Evolutionary conservation across 2,113 vertebrate genomes (phyloP), one percentile per base, ranked within the genome.

Genomic region (Hymenochirus boettgeri): DNA sequence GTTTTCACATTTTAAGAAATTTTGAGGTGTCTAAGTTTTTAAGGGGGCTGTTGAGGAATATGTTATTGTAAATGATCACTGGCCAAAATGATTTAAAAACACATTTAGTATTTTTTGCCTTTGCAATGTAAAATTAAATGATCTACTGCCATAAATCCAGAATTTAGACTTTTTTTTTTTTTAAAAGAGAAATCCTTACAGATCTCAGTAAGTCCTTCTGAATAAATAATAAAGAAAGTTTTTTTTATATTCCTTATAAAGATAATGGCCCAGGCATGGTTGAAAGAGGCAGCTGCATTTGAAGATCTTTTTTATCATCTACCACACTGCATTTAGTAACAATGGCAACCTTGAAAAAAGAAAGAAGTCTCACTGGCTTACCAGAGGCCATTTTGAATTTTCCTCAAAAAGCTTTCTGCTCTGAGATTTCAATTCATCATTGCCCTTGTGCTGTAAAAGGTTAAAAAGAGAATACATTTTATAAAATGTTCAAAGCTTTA

Each of bases 171-270:
- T n/a, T n/a, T n/a, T n/a, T n/a, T n/a, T n/a, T n/a, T n/a, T 78
- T 80, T 74, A 77, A 74, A 60, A 72, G 73, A 76, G 75, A 80
- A 75, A 76, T 77, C 76, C 64, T 77, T 77, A 76, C 79, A 73
- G 77, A 74, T 82, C 74, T 79, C 73, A 77, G 78, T 76, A 80
- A 74, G 77, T 78, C 73, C 72, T 72, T 72, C 70, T 1, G 60
- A 73, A 75, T 71, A 72, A 75, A 74, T 73, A 73, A 74, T 72
- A 72, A 72, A 71, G 77, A 79, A 77, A 79, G 61, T 74, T 81
- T 61, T 73, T 75, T 77, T 74, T 75, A 77, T 75, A 74, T 75
- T 77, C 71, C 73, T 78, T 78, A 75, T 69, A 78, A 71, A 75
- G 75, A 75, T 73, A 75, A 73, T 71, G 78, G 75, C 79, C 72